These are phyloP conservation scores for Pocillopora verrucosa DNA, from an alignment of 64 coral and sea anemone genomes.

Conservation along the genomic window DNA sequence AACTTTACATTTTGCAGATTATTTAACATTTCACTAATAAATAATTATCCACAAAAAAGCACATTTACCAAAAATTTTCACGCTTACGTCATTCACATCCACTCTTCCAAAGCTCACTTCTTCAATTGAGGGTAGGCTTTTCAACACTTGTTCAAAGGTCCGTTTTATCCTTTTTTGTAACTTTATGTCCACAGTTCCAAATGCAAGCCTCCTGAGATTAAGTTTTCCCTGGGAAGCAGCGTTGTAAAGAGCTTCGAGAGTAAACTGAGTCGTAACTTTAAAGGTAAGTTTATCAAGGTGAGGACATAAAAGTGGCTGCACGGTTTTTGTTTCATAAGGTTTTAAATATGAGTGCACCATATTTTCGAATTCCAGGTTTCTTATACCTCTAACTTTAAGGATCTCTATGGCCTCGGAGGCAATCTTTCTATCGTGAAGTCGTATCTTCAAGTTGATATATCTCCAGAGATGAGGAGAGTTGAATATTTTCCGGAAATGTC, in stretches of 20 bases:
- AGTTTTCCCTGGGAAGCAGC: background rate
- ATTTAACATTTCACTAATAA: no score
- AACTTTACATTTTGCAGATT: no score
- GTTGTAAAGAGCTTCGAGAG: background rate
- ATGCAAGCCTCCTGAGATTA: background rate
- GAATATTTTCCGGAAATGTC: conserved; percentile 47
- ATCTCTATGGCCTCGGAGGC: background rate
- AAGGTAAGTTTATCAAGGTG: background rate
- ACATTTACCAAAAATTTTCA: no score
- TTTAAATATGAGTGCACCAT: no score
- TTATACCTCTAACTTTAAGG: conserved; percentile 7
- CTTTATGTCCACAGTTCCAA: background rate
- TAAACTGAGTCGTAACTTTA: background rate
- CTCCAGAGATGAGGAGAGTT: conserved; percentile 39
- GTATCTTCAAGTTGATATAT: background rate
- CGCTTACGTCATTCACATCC: no score
- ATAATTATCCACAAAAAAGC: no score
- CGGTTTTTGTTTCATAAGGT: background rate
- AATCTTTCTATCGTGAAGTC: background rate
- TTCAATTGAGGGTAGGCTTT: background rate
- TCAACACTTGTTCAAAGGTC: background rate
- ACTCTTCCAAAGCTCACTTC: background rate
- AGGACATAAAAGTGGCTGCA: background rate
- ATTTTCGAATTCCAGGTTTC: background rate
- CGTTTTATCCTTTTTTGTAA: background rate